Evolutionary conservation across 2,113 vertebrate species (phyloP).

Genomic region (Pseudorectes ferrugineus): DNA sequence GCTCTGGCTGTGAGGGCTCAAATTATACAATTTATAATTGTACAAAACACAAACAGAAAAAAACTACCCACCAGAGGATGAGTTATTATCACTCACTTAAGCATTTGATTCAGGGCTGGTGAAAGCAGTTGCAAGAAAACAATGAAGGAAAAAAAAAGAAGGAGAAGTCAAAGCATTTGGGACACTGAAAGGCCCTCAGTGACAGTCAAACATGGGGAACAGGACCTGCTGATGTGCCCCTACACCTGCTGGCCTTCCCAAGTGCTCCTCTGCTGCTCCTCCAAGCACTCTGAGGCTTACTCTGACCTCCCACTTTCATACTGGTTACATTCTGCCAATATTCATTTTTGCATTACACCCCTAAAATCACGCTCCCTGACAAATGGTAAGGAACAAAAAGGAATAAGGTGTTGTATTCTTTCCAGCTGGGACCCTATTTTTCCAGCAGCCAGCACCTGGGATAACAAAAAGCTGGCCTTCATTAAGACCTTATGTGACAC

Average conservation of each 20-base stretch:
- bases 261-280: background rate
- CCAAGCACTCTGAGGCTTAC: background rate
- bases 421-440: background rate
- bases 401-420: background rate
- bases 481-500: background rate
- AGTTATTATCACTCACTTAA: conserved; percentile 59
- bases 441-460: background rate
- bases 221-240: background rate
- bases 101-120: background rate
- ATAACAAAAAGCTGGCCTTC: background rate
- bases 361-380: background rate
- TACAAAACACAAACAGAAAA: background rate
- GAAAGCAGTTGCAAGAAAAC: background rate
- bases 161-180: background rate
- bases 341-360: background rate
- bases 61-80: conserved; percentile 37
- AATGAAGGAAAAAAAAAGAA: background rate
- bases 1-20: conserved; percentile 51
- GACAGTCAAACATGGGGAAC: background rate
- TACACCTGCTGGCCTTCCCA: background rate
- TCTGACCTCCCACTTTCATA: background rate
- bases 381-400: background rate
- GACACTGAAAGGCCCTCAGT: background rate
- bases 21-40: conserved; percentile 67
- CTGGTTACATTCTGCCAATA: background rate